Conservation (phyloP, 2,113 vertebrate genomes). For the Tringa solitaria region DNA sequence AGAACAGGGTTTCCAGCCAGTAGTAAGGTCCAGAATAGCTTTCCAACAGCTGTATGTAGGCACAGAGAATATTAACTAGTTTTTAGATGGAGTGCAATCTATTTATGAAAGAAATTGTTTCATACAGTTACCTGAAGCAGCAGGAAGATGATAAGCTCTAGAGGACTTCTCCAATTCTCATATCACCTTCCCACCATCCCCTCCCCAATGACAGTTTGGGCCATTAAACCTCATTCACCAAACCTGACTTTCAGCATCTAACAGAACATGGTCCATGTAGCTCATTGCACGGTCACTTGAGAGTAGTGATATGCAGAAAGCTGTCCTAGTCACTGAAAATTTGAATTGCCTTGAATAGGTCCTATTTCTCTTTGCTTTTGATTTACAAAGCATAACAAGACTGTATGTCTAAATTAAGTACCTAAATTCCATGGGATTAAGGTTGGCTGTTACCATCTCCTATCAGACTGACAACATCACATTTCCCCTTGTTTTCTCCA, state of each 20-base stretch:
- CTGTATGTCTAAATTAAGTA: not conserved
- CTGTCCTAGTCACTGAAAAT: not conserved
- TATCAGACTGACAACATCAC: not conserved
- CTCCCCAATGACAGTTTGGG: not conserved
- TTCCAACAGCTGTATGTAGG: not conserved
- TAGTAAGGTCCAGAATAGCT: not conserved
- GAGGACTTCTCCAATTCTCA: not conserved
- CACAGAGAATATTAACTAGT: not conserved
- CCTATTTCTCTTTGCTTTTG: not conserved
- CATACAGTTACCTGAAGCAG: not conserved
- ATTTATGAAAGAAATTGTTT: not conserved
- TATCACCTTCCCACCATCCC: fast-evolving
- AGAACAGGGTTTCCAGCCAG: not conserved
- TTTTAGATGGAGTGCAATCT: not conserved
- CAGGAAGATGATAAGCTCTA: not conserved
- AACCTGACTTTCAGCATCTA: not conserved
- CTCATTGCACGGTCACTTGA: not conserved
- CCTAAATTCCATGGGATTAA: not conserved
- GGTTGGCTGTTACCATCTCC: not conserved
- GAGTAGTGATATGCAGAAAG: not conserved
- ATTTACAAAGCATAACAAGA: not conserved
- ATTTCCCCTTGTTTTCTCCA: not conserved
- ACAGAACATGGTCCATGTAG: not conserved
- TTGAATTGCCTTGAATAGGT: not conserved
- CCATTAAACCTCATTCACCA: not conserved